Evolutionary conservation across 2,797 vertebrate genomes (phyloP).

Genomic region (Siniperca scherzeri): DNA sequence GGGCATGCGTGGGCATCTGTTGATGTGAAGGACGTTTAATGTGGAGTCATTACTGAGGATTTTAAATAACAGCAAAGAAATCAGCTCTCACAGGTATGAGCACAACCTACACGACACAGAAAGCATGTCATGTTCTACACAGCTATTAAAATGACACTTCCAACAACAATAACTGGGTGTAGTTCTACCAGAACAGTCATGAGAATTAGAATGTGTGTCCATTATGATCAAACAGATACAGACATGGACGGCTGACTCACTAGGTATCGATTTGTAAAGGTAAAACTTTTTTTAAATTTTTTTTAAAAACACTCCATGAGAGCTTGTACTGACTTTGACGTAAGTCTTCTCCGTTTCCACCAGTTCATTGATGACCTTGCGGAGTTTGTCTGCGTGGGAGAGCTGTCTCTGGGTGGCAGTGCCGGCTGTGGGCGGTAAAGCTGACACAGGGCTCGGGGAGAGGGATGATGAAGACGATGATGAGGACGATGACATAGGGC

Average conservation of each 20-base stretch:
- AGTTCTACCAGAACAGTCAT: not conserved
- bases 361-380: slow-evolving; percentile 97
- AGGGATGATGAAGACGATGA: slow-evolving; percentile 85
- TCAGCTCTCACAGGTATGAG: slow-evolving; percentile 9
- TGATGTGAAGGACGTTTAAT: slow-evolving; percentile 11
- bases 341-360: slow-evolving; percentile 98
- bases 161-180: not conserved
- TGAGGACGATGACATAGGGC: slow-evolving; percentile 77
- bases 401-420: slow-evolving; percentile 90
- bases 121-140: not conserved
- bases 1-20: not conserved
- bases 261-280: not conserved
- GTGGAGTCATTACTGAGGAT: slow-evolving; percentile 6
- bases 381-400: slow-evolving; percentile 95
- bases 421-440: slow-evolving; percentile 79
- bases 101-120: slow-evolving; percentile 2
- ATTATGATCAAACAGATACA: not conserved
- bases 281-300: not conserved
- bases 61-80: not conserved
- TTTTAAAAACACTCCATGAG: no score
- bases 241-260: not conserved
- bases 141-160: not conserved
- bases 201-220: not conserved
- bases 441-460: slow-evolving; percentile 89
- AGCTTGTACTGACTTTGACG: slow-evolving; percentile 88